These are phyloP conservation scores for Strigamia crassipes DNA, from an alignment of 2,888 invertebrate species.

Conservation along the genomic window DNA sequence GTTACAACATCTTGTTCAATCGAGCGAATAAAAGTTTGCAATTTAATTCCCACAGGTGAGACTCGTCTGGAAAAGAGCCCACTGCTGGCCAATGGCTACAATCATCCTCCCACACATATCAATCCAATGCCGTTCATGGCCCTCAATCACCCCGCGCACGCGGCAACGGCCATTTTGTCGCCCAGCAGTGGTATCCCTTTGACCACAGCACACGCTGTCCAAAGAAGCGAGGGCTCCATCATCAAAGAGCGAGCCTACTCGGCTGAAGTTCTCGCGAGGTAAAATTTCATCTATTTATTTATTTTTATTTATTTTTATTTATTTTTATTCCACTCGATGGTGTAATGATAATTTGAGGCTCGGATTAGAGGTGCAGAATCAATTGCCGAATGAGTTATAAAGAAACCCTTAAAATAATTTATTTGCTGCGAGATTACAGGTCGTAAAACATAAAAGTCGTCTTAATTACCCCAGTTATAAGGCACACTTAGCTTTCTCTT, in stretches of 20 bases:
- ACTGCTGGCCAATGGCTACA: constrained; percentile 88
- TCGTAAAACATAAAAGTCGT: background rate
- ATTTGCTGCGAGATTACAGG: background rate
- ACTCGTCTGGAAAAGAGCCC: constrained; percentile 79
- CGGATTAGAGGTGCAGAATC: background rate
- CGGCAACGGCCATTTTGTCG: constrained; percentile 74
- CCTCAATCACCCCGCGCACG: constrained; percentile 69
- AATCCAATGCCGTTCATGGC: constrained; percentile 96
- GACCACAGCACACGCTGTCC: constrained; percentile 71
- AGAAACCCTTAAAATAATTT: background rate
- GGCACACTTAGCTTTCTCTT: background rate
- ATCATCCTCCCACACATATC: constrained; percentile 87
- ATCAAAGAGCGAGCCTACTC: constrained; percentile 77
- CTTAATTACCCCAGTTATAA: constrained; percentile 10
- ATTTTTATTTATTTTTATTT: background rate
- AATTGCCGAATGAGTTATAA: constrained; percentile 3
- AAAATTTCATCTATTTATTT: constrained; percentile 52
- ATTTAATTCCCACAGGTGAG: constrained; percentile 50
- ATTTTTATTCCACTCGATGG: background rate
- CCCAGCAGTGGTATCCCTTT: constrained; percentile 77
- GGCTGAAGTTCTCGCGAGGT: constrained; percentile 87
- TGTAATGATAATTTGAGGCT: background rate
- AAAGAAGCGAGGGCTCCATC: constrained; percentile 79
- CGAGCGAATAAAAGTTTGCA: background rate
- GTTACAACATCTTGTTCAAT: too few species aligned